Percentiles rank a stretch among this genome's conserved stretches.
Evolutionary conservation across 2,113 vertebrate genomes (phyloP).

Genomic region (Ceyx margarethae): DNA sequence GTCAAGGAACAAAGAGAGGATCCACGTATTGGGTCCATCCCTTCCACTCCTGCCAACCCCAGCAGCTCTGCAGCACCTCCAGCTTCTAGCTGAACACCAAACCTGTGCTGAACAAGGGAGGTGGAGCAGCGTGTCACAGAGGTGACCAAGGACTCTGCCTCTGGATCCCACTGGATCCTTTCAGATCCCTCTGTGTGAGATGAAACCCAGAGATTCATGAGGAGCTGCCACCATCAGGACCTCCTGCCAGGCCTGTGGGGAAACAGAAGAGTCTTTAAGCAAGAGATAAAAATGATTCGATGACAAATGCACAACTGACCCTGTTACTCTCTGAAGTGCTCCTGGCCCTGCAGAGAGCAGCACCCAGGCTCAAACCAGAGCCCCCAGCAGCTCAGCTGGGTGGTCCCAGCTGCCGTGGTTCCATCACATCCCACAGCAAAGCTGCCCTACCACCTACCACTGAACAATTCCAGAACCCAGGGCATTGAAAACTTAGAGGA

Average conservation of each 20-base stretch:
- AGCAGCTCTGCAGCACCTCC: not conserved
- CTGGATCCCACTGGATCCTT: not conserved
- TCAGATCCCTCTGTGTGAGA: no score
- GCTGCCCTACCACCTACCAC: no score
- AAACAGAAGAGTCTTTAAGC: not conserved
- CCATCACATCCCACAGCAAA: not conserved
- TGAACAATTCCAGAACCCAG: rapidly evolving
- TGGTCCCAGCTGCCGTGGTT: rapidly evolving
- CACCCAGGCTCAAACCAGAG: not conserved
- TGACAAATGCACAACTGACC: not conserved
- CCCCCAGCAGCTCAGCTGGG: not conserved
- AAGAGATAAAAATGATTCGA: not conserved
- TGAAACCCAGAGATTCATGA: rapidly evolving
- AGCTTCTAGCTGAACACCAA: not conserved
- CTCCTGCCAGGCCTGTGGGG: not conserved
- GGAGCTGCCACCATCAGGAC: not conserved
- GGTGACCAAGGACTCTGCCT: not conserved
- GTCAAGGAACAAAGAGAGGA: not conserved
- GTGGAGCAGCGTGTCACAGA: no score
- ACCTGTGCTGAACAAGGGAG: not conserved
- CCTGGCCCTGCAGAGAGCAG: rapidly evolving
- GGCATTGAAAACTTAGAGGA: not conserved
- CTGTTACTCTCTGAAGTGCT: not conserved
- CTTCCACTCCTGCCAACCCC: not conserved
- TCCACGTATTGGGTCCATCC: not conserved